A percentile compares a stretch with the other conserved stretches of the same genome.
phyloP scores from a whole-genome alignment of 2,113 vertebrate species.

The Phalacrocorax carbo region DNA sequence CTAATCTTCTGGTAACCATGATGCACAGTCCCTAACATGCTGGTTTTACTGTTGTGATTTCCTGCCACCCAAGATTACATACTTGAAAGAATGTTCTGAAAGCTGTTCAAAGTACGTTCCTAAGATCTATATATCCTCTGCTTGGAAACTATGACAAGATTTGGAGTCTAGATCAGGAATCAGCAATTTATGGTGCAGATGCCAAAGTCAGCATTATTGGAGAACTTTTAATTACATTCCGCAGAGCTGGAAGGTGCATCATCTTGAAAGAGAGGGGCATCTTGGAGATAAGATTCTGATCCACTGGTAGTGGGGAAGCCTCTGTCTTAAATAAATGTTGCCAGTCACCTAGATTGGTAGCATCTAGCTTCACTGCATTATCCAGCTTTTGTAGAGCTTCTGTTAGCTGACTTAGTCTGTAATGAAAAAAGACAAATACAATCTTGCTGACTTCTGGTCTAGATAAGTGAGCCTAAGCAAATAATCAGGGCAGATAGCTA shows the following conservation, averaged over 20 bases:
- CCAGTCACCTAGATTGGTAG: constrained; percentile 1
- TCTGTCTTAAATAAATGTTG: neutral
- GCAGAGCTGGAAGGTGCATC: constrained; percentile 13
- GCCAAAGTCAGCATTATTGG: neutral
- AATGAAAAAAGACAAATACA: constrained; percentile 3
- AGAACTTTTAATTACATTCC: neutral
- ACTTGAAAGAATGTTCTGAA: constrained; percentile 71
- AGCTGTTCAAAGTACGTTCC: constrained; percentile 68
- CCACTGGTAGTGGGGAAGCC: neutral
- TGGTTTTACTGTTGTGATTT: constrained; percentile 65
- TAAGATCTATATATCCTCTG: constrained; percentile 66
- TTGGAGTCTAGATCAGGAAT: constrained; percentile 67
- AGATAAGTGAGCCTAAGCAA: constrained; percentile 35
- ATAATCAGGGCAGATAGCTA: neutral
- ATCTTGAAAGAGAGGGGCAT: neutral
- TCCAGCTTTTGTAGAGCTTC: constrained; percentile 38
- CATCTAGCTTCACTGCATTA: constrained; percentile 11
- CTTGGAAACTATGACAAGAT: constrained; percentile 55
- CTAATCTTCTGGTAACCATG: constrained; percentile 67
- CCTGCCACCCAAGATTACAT: constrained; percentile 62
- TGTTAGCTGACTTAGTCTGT: constrained; percentile 11
- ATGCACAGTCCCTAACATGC: constrained; percentile 66
- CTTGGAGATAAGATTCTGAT: neutral
- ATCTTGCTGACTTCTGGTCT: constrained; percentile 64
- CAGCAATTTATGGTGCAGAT: constrained; percentile 41